Base-by-base conservation (phyloP, 2,797 vertebrate species). In the Poeciliopsis presidionis region DNA sequence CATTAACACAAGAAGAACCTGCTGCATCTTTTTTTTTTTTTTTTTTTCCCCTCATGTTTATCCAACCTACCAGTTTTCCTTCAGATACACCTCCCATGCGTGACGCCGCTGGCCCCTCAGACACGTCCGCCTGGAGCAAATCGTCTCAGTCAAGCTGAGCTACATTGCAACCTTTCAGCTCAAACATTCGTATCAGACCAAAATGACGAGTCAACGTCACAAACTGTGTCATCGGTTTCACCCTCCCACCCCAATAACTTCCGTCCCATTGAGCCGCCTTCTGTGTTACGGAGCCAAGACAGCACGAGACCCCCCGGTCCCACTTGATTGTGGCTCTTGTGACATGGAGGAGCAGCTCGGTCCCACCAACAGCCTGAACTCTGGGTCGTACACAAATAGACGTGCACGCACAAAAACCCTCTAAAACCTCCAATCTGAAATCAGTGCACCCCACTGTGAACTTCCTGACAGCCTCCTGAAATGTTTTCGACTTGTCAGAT, bases 201-300 rank as follows among this genome's bases (percentile, higher is more conserved):
- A 97, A 96, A 96, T 96, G 95, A 97, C 96, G 95, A 96, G 95
- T 94, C 93, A 95, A 93, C 96, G 96, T 96, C 96, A 96, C 96
- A 96, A 96, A 96, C 97, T 95, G 91, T 97, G 96, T 97, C 95
- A 97, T 97, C 97, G 96, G 94, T 91, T 95, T 95, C 96, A 94
- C 90, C 95, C 95, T 94, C 95, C 95, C 93, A 94, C 94, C 94
- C 93, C 88, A 95, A 96, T 96, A 96, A 96, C 95, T 96, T 96
- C 96, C 95, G 95, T 95, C 93, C 95, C 95, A 95, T 92, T 96
- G 96, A 95, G 95, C 96, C 96, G 91, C 93, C 92, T 89, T 4
- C 75, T 73, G 81, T 90, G 91, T 86, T 89, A 88, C n/a, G 1
- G 80, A 84, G 89, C 92, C 89, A 86, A 81, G 85, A 75, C 85